These are phyloP conservation scores for Danionella cerebrum DNA, from an alignment of 2,113 vertebrate species.

Conservation along the genomic window DNA sequence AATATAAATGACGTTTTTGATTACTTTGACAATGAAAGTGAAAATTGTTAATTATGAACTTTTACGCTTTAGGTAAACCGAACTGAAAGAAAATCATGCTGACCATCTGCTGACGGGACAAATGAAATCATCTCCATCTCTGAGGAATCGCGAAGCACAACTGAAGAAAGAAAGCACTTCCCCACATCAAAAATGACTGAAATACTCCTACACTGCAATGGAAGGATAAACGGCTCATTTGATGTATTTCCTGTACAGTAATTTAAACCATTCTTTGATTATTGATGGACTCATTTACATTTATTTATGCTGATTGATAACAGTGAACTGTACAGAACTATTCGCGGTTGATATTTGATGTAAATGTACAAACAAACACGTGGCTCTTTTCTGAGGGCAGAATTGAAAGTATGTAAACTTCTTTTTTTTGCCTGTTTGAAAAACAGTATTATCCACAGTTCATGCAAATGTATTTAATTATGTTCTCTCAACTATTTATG, in stretches of 20 bases:
- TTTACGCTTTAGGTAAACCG: constrained; percentile 39
- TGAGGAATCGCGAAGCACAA: constrained; percentile 44
- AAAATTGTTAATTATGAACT: not conserved
- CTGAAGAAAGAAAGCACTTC: constrained; percentile 67
- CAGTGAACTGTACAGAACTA: constrained; percentile 55
- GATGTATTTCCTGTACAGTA: constrained; percentile 42
- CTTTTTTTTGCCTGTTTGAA: constrained; percentile 77
- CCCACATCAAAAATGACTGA: not conserved
- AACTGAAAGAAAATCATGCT: constrained; percentile 48
- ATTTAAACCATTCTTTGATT: constrained; percentile 26
- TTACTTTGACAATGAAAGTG: too few species aligned
- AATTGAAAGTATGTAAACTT: constrained; percentile 75
- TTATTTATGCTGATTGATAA: constrained; percentile 32
- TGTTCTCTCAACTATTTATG: constrained; percentile 97
- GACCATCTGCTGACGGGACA: not conserved
- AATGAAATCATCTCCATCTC: constrained; percentile 1
- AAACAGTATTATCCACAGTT: constrained; percentile 75
- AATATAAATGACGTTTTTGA: too few species aligned
- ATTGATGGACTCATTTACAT: constrained; percentile 43
- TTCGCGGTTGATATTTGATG: constrained; percentile 48
- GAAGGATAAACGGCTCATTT: too few species aligned
- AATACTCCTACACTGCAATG: too few species aligned
- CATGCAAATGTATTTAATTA: constrained; percentile 94
- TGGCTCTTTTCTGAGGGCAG: constrained; percentile 46
- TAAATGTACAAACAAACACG: constrained; percentile 46